Base-by-base conservation (phyloP, 2,888 invertebrate genomes). In the Chrysolina americana region DNA sequence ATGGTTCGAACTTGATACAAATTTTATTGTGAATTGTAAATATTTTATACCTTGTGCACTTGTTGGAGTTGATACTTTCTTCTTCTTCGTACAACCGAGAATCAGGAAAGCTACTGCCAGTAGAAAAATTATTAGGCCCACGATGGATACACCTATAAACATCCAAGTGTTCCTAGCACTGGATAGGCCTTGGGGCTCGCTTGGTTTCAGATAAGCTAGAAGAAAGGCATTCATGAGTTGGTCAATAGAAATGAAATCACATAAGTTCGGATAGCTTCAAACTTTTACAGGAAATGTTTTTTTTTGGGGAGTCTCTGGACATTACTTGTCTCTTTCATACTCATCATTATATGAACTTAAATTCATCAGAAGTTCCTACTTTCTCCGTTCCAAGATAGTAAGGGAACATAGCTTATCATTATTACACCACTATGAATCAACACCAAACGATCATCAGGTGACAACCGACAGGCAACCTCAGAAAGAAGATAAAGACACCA, bases 151-250 rank as follows among this genome's bases (percentile, higher is more conserved):
- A 0, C 92, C 91, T 0, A 92, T 90, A 70, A 94, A 87, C 0
- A 94, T 89, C 93, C 93, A 94, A 0, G 90, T 90, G 78, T 91
- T 90, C 74, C 90, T 88, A 62, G 88, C 83, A 81, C 89, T 80
- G 82, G 91, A 86, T 19, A 91, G 89, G 1, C 92, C 92, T 77
- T 93, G 87, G 3, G 93, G 92, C 78, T 91, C 91, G 0, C 91
- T 89, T 50, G 92, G 91, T 85, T 92, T 93, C 83, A 94, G 88
- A 87, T 93, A 94, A 76, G 94, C 94, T 94, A 89, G 23, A 87
- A 87, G 50, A 65, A 59, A 64, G n/a, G 68, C 13, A 59, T 41
- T 53, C 36, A 64, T 23, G 5, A 41, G n/a, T 13, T n/a, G 19
- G 13, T 15, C 28, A 11, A 11, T 65, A 65, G 11, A 15, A 65